These are phyloP conservation scores for Sebastes reedi DNA, from an alignment of 2,797 vertebrate genomes.

Conservation along the genomic window DNA sequence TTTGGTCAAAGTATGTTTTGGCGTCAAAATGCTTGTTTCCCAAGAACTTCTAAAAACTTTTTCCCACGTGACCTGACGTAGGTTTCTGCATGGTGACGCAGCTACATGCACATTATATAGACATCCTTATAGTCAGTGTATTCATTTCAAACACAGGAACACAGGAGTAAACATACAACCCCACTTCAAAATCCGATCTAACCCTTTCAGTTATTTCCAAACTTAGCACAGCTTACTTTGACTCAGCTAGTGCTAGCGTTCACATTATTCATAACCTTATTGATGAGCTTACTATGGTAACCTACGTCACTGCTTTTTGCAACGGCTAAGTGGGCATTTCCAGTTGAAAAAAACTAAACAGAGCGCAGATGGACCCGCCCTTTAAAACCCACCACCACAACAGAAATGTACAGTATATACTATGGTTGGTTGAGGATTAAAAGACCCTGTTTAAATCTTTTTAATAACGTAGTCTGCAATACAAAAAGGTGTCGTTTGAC, in stretches of 20 bases:
- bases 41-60: no score
- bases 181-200: no score
- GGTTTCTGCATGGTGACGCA: no score
- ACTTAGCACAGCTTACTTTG: no score
- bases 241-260: no score
- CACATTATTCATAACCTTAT: no score
- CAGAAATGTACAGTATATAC: not conserved
- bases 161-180: accelerated
- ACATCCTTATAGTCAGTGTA: no score
- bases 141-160: not conserved
- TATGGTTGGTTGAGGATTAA: not conserved
- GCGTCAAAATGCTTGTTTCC: no score
- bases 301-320: not conserved
- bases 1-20: no score
- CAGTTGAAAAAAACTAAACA: not conserved
- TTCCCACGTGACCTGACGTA: no score
- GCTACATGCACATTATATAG: no score
- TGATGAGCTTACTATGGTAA: not conserved
- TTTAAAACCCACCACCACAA: not conserved
- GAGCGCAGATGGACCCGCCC: not conserved
- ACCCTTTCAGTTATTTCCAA: no score
- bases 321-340: not conserved
- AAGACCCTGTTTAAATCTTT: not conserved
- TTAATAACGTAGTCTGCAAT: not conserved
- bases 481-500: not conserved